Evolutionary conservation across 2,113 vertebrate genomes (phyloP), one percentile per base, ranked within the genome.

Genomic region (Corydoras sp.): DNA sequence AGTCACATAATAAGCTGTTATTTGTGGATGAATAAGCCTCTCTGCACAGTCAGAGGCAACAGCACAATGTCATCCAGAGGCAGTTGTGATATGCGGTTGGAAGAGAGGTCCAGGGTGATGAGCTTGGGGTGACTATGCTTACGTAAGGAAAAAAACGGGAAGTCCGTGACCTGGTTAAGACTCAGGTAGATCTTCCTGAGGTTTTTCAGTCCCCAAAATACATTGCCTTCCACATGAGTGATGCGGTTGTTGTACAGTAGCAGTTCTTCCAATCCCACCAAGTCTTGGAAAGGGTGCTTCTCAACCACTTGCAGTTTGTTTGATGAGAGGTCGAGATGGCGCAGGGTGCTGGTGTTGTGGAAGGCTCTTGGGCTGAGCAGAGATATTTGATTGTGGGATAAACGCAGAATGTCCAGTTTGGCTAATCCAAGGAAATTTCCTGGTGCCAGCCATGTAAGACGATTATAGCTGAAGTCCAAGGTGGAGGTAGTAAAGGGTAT

Each of bases 1-100:
- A 99, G 77, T 95, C 91, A 14, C 96, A 99, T 67, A 80, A 81
- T 65, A 99, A 81, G 0, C 95, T 93, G 82, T 98, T 99, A 81
- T 96, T 96, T 96, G 80, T 98, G 94, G 59, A 98, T 88, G 77
- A 92, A 97, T 71, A 99, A 87, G 50, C 96, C 95, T 0, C 91
- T 91, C 82, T 94, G 88, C 49, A 97, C 83, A 56, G 84, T 82
- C 10, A 86, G 82, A 0, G 97, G 95, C 84, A 98, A 84, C 35
- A 89, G 81, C 0, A 86, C 87, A 67, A 99, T 85, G 9, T 90
- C 88, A 35, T 92, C 90, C 80, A 95, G 86, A 0, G 93, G 95
- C 76, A 98, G 76, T 56, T 78, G 88, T 55, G 83, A 74, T 81
- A 99, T 84, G 2, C 84, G 88, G 79, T 98, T 99, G 81, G 93